Evolutionary conservation across 2,113 vertebrate species (phyloP), one percentile per base, ranked within the genome.

Genomic region (Aptenodytes forsteri): DNA sequence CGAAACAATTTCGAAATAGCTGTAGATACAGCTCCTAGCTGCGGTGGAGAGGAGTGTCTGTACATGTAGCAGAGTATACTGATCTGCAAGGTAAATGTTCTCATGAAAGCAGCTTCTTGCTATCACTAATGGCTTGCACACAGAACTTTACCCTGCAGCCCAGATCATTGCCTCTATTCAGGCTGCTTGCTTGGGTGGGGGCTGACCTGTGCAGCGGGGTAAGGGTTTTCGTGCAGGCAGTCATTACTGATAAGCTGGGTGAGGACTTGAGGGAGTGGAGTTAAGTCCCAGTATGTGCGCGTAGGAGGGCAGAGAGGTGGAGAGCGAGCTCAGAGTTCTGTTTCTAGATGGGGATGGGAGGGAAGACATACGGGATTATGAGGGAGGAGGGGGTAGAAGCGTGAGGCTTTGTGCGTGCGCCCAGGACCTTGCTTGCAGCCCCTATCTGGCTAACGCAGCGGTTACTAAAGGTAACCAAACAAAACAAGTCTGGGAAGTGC

Each of bases 81-180:
- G 29, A 44, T 69, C 10, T 32, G 26, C 27, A 40, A 69, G 34
- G 72, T 47, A 77, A 40, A 78, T 14, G 17, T 12, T 47, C 6
- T 23, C 54, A 15, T 1, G 0, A 19, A 46, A 54, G 34, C 8
- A 38, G 9, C 36, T 77, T n/a, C 58, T 47, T 17, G 30, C 59
- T 54, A 0, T 38, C 25, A 0, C 14, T 25, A 2, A 7, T 13
- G 64, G 34, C 29, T 36, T 5, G 18, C 44, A 22, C 0, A 0
- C 30, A 47, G 46, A 84, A 21, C 54, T 72, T 80, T 3, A 32
- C 46, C 36, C 69, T 10, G 9, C 40, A 36, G 71, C 73, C 54
- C 40, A 23, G 58, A 16, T 32, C 67, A 13, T 11, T 3, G 1
- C 52, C 11, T 38, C 47, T 36, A 23, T 12, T 18, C 34, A 38